Base-by-base conservation (phyloP, 2,797 vertebrate species). In the Tympanoctomys barrerae region DNA sequence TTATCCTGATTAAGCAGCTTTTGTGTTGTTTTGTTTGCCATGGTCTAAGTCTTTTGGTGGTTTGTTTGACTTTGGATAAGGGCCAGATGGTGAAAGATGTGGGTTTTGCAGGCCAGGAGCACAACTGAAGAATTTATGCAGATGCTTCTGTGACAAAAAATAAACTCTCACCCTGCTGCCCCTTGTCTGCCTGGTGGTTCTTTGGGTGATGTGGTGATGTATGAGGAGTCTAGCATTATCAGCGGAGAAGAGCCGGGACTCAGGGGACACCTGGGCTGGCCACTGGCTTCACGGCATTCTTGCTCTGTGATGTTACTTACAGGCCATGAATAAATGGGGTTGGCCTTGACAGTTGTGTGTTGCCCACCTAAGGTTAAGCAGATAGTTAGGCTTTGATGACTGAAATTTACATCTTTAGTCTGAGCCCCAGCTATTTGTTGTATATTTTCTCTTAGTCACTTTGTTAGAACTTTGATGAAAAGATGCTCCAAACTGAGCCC, bases 21-120 rank as follows among this genome's bases (percentile, higher is more conserved):
- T 93, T 85, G 12, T 39, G 11, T 21, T 88, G n/a, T 93, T 49
- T 94, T 94, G 21, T 87, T 92, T 59, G 59, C 52, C 14, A 3
- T 7, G 14, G 19, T 82, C 19, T 28, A 28, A 21, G 7, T 33
- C 42, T 42, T 46, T 61, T 46, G 28, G 75, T 77, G 13, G 9
- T 54, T 54, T n/a, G 42, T 68, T 62, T 54, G 14, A 31, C 68
- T 57, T 82, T 49, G 16, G 54, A 61, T 61, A 61, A 61, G 16
- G 39, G 7, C 13, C 12, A 90, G 68, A 8, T 33, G 70, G 28
- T 85, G 83, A 81, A 81, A 61, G 19, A 66, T 57, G 57, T 22
- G 49, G 42, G 19, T 22, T 90, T 83, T 54, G 39, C 11, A 24
- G 24, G 6, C 7, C 64, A 59, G 80, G 28, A 83, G 4, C 28